Evolutionary conservation across 1,140 invertebrate species (phyloP).

Genomic region (Phenacoccus solenopsis): DNA sequence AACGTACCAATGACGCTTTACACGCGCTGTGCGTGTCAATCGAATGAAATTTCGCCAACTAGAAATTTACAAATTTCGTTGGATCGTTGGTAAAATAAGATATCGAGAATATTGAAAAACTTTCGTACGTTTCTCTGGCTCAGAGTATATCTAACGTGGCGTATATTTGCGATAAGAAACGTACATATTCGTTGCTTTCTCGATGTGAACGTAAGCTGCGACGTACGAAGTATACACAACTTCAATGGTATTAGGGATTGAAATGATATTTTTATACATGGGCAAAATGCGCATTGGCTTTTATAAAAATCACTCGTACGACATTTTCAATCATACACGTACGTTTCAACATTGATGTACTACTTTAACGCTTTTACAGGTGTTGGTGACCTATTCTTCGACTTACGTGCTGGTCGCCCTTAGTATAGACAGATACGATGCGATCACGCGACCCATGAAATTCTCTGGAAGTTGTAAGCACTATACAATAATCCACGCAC

Average conservation of each 20-base stretch:
- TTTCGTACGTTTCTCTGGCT: background rate
- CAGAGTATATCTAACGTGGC: no score
- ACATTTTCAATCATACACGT: no score
- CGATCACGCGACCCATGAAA: slow-evolving; percentile 89
- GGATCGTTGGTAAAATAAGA: background rate
- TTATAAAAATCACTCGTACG: no score
- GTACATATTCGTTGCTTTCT: background rate
- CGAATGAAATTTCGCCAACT: background rate
- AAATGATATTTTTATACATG: no score
- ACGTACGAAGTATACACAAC: no score
- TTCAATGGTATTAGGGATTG: no score
- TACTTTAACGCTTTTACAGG: no score
- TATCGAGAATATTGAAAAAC: background rate
- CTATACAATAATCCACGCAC: background rate
- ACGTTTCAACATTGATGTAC: no score
- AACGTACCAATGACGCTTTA: background rate
- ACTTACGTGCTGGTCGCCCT: slow-evolving; percentile 89
- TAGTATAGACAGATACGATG: slow-evolving; percentile 87
- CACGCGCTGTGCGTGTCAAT: background rate
- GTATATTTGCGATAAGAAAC: background rate
- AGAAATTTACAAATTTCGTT: background rate
- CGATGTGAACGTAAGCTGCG: no score
- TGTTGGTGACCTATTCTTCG: slow-evolving; percentile 79
- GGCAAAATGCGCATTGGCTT: no score
- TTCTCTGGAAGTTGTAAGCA: slow-evolving; percentile 88